Evolutionary conservation across 1,140 invertebrate species (phyloP), one percentile per base, ranked within the genome.

Genomic region (Asobara japonica): DNA sequence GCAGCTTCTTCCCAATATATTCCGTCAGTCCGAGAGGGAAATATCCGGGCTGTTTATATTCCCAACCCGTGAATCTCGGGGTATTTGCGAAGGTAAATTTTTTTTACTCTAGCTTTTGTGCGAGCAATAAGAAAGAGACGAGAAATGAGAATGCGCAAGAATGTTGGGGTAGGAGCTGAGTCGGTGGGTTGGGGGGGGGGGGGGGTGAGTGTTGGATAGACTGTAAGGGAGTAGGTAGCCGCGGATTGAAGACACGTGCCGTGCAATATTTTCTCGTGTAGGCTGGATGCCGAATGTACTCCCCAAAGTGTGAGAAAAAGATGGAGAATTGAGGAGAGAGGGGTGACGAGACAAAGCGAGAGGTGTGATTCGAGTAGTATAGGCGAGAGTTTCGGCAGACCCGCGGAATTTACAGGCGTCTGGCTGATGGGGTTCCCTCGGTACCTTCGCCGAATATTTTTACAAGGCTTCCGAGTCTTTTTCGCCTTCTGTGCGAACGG

Each of bases 231-330:
- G 71, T 62, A n/a, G n/a, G n/a, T n/a, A 67, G 69, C 38, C 10
- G 36, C 64, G 78, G 79, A 79, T 81, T 77, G 76, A 80, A 81
- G 77, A 66, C 67, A 69, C 61, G 71, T 71, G 64, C 65, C 51
- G 66, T 69, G 75, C 76, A 81, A 80, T 83, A 83, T 81, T 79
- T 83, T 83, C 79, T 83, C 77, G 76, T 83, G 76, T 81, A 84
- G 79, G 78, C 80, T 80, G 77, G 74, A 2, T 56, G 51, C 51
- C 51, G 51, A 56, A 45, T 45, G 10, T 45, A 45, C 41, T 45
- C 41, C 41, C 41, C 11, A 16, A 45, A 45, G 41, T 45, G 41
- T 16, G 41, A 45, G 41, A 1, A 13, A 45, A 16, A 45, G 11
- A 45, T 10, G 1, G 41, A 45, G 41, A 45, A 0, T 13, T 16